Evolutionary conservation across 2,797 vertebrate genomes (phyloP).

Genomic region (Pseudochaenichthys georgianus): DNA sequence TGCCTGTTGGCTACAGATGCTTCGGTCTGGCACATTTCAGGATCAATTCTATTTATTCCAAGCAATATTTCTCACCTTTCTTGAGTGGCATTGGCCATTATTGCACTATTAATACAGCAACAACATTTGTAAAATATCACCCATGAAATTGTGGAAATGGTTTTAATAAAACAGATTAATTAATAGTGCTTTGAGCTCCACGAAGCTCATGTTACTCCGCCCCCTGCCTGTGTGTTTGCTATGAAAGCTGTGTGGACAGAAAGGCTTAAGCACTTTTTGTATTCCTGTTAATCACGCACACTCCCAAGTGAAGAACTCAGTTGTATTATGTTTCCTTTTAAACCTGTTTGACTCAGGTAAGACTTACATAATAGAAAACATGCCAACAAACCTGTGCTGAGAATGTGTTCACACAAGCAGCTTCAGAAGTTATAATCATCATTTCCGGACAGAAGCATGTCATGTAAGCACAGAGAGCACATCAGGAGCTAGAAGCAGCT

Average conservation of each 20-base stretch:
- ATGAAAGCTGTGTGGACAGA: slow-evolving; percentile 37
- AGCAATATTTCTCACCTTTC: slow-evolving; percentile 34
- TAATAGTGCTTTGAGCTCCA: neutral
- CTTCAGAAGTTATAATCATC: slow-evolving; percentile 37
- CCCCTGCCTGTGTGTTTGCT: slow-evolving; percentile 17
- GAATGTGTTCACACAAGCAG: slow-evolving; percentile 34
- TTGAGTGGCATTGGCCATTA: slow-evolving; percentile 13
- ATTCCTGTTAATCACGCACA: slow-evolving; percentile 34
- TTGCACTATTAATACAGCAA: neutral
- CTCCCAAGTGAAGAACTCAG: slow-evolving; percentile 67
- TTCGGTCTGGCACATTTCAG: slow-evolving; percentile 32
- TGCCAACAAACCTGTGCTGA: slow-evolving; percentile 48
- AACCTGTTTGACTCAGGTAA: slow-evolving; percentile 60
- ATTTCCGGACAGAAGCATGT: slow-evolving; percentile 32
- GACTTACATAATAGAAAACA: slow-evolving; percentile 52
- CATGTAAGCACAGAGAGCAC: slow-evolving; percentile 55
- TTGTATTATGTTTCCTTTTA: slow-evolving; percentile 30
- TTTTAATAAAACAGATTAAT: slow-evolving; percentile 24
- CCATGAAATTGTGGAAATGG: slow-evolving; percentile 36
- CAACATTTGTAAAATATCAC: slow-evolving; percentile 26
- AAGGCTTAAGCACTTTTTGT: slow-evolving; percentile 34
- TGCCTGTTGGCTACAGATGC: slow-evolving; percentile 31
- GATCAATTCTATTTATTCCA: slow-evolving; percentile 41
- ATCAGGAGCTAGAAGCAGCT: slow-evolving; percentile 60
- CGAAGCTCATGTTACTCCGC: slow-evolving; percentile 3